Conservation (phyloP, 2,888 invertebrate genomes). For the Scrobipalpa atriplicella region DNA sequence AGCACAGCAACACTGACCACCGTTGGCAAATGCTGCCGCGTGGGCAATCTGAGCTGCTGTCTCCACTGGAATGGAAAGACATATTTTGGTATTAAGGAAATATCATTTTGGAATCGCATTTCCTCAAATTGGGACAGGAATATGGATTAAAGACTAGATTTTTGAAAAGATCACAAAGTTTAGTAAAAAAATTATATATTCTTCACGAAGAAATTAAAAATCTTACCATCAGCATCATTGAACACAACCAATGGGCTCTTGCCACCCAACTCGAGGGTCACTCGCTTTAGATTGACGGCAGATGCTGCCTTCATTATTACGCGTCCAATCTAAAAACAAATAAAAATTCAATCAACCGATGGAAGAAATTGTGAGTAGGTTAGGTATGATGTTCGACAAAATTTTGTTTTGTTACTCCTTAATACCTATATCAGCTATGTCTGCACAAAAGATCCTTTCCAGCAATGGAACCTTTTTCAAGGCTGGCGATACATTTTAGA, state of each 20-base stretch:
- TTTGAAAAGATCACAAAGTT: too few relatives aligned
- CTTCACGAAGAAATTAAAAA: background rate
- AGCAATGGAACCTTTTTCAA: too few relatives aligned
- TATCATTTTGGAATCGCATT: too few relatives aligned
- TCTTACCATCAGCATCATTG: slow-evolving; percentile 89
- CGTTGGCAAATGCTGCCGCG: slow-evolving; percentile 71
- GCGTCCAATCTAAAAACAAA: slow-evolving; percentile 74
- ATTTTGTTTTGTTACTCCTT: too few relatives aligned
- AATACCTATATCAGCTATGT: too few relatives aligned
- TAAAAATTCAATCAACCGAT: background rate
- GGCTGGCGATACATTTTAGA: too few relatives aligned
- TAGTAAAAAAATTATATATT: too few relatives aligned
- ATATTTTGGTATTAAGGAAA: background rate
- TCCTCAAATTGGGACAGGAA: too few relatives aligned
- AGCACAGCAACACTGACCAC: slow-evolving; percentile 82
- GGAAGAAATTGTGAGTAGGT: too few relatives aligned
- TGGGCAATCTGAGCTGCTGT: slow-evolving; percentile 73
- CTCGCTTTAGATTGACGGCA: slow-evolving; percentile 90
- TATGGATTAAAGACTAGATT: too few relatives aligned
- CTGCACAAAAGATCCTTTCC: too few relatives aligned
- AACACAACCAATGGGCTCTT: slow-evolving; percentile 94
- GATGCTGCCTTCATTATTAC: slow-evolving; percentile 86
- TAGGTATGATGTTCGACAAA: too few relatives aligned
- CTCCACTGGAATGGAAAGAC: slow-evolving; percentile 54
- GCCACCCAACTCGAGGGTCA: slow-evolving; percentile 94